Evolutionary conservation across 1,140 invertebrate genomes (phyloP).

Genomic region (Metopolophium dirhodum): DNA sequence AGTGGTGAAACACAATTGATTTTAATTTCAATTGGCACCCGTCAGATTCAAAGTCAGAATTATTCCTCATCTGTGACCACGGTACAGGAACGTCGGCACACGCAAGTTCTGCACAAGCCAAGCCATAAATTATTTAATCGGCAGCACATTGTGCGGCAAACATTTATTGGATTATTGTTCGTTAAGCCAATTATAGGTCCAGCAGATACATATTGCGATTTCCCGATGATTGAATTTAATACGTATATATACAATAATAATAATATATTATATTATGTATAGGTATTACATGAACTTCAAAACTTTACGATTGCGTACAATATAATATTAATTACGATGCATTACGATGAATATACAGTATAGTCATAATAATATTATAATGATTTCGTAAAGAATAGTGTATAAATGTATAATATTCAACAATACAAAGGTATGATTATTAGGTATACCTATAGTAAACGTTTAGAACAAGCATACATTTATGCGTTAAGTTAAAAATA

Average conservation of each 20-base stretch:
- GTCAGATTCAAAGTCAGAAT: constrained; percentile 1
- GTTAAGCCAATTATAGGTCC: not conserved
- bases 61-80: not conserved
- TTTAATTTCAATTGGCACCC: not conserved
- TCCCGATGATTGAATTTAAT: not conserved
- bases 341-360: not conserved
- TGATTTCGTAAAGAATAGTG: too few species aligned
- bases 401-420: too few species aligned
- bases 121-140: constrained; percentile 12
- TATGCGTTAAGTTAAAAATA: too few species aligned
- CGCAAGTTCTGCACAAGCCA: not conserved
- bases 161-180: constrained; percentile 24
- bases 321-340: not conserved
- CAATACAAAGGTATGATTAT: too few species aligned
- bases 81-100: not conserved
- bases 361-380: not conserved
- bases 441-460: too few species aligned
- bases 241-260: too few species aligned
- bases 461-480: too few species aligned
- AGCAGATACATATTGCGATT: not conserved
- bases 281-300: not conserved
- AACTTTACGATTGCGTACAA: not conserved
- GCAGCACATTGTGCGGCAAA: not conserved
- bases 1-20: not conserved
- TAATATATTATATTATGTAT: too few species aligned